phyloP scores from a whole-genome alignment of 2,113 vertebrate genomes.

The Corythornis vintsioides region DNA sequence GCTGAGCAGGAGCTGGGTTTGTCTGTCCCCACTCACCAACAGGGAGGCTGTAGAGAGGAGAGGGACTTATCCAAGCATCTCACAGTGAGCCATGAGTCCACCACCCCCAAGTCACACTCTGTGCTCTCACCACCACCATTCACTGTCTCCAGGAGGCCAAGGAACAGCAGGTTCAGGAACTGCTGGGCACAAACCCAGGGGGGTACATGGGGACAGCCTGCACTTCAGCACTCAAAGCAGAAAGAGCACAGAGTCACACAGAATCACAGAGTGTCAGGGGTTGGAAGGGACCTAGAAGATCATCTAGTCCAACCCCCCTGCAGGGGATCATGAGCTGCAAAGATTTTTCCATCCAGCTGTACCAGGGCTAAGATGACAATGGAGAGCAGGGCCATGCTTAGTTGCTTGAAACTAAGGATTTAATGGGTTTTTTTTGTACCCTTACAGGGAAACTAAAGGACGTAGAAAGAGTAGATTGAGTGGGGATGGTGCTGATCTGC shows the following conservation, averaged over 20 bases:
- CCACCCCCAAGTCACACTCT: not conserved
- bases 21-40: not conserved
- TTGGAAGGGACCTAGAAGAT: no score
- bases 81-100: not conserved
- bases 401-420: rapidly evolving
- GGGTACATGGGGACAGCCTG: not conserved
- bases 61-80: not conserved
- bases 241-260: no score
- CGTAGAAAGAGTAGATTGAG: not conserved
- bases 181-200: not conserved
- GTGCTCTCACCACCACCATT: not conserved
- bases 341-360: not conserved
- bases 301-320: no score
- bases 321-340: no score
- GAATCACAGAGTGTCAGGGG: no score
- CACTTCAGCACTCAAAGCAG: no score
- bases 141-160: not conserved
- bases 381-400: not conserved
- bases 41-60: not conserved
- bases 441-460: not conserved
- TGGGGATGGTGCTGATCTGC: rapidly evolving
- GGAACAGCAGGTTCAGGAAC: not conserved
- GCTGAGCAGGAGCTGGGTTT: not conserved
- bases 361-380: not conserved
- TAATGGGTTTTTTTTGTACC: not conserved